These are phyloP conservation scores for Lordiphosa mommai DNA, from an alignment of 1,140 invertebrate species.

Conservation along the genomic window DNA sequence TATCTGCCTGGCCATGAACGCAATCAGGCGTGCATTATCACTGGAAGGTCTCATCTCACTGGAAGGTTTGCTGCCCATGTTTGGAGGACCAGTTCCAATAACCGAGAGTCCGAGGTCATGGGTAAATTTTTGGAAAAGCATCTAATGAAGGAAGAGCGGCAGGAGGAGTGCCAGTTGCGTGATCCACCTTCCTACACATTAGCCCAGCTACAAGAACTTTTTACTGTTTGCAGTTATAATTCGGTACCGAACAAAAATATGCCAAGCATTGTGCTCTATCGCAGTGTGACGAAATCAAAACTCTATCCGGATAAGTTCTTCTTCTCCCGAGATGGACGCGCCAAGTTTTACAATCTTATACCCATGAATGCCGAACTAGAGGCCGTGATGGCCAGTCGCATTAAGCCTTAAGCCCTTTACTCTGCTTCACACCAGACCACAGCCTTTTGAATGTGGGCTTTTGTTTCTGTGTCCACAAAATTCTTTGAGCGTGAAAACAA, in stretches of 20 bases:
- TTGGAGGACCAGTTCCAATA: neutral
- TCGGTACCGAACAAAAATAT: slow-evolving; percentile 81
- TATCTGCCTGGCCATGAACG: slow-evolving; percentile 87
- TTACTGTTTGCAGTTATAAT: slow-evolving; percentile 80
- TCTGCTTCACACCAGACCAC: too few species aligned
- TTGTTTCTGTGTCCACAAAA: too few species aligned
- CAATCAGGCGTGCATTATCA: slow-evolving; percentile 83
- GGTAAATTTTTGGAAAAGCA: slow-evolving; percentile 24
- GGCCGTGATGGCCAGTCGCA: slow-evolving; percentile 31
- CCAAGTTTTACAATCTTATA: slow-evolving; percentile 72
- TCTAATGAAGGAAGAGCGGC: slow-evolving; percentile 45
- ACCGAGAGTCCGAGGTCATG: neutral
- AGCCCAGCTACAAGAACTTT: slow-evolving; percentile 81
- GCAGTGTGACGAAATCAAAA: slow-evolving; percentile 81
- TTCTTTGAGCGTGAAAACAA: too few species aligned
- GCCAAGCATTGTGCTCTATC: slow-evolving; percentile 81
- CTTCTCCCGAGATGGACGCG: slow-evolving; percentile 82
- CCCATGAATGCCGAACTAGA: slow-evolving; percentile 9
- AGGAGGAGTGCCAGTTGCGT: slow-evolving; percentile 15
- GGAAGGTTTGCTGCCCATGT: slow-evolving; percentile 81
- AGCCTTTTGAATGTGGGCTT: too few species aligned
- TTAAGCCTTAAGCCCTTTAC: slow-evolving; percentile 45
- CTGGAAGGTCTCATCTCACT: slow-evolving; percentile 85
- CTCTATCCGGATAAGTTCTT: slow-evolving; percentile 82
- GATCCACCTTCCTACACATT: slow-evolving; percentile 83